Evolutionary conservation across 2,888 invertebrate genomes (phyloP).

Genomic region (Phoronis australis): DNA sequence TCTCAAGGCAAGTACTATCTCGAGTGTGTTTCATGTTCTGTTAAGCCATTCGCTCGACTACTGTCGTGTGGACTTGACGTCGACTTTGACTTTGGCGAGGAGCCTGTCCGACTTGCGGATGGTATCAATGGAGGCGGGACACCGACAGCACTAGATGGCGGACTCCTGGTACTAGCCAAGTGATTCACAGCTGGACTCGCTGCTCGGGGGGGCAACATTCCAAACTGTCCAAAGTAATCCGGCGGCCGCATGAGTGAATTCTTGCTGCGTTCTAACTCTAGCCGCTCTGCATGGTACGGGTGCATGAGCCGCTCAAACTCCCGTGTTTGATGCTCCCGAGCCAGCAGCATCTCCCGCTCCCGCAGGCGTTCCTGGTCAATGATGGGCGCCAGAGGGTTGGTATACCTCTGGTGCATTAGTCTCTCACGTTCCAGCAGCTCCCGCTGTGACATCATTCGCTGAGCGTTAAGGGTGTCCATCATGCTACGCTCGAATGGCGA

Average conservation of each 20-base stretch:
- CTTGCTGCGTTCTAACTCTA: background rate
- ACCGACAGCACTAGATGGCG: constrained; percentile 29
- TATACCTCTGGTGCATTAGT: background rate
- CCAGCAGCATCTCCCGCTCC: background rate
- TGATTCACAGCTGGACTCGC: constrained; percentile 2
- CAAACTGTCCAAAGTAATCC: background rate
- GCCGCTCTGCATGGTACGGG: background rate
- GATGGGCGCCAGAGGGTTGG: background rate
- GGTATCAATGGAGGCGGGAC: constrained; percentile 39
- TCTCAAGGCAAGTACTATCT: no score
- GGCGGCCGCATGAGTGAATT: background rate
- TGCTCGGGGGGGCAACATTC: background rate
- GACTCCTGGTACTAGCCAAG: constrained; percentile 20
- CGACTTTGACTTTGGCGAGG: no score
- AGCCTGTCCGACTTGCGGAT: no score
- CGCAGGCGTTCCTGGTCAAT: background rate
- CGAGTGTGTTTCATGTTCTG: no score
- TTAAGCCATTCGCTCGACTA: no score
- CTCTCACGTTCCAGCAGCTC: background rate
- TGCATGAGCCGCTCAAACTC: background rate
- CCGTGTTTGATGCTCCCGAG: background rate
- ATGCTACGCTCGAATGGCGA: background rate
- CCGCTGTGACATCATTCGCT: no score
- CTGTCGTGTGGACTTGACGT: no score
- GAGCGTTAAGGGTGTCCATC: background rate